Base-by-base conservation (phyloP, 2,888 invertebrate genomes). In the Podotricha telesiphe region DNA sequence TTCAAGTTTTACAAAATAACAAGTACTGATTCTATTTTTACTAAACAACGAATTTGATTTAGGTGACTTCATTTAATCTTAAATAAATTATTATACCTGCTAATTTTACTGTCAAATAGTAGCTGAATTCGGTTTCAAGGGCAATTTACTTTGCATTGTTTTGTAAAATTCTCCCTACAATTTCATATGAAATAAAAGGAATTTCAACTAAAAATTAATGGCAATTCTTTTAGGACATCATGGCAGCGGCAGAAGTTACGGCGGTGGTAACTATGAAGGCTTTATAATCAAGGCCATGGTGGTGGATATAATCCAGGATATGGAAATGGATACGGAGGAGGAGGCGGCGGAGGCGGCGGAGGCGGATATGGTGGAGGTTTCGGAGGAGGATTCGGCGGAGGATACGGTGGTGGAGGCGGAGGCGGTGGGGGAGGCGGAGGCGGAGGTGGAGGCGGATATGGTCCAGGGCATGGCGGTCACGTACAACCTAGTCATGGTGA, bases 361-460 rank as follows among this genome's bases (percentile, higher is more conserved):
- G 68, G 59, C 15, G 67, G 75, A n/a, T 64, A 71, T 19, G 73
- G 75, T 17, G 69, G 74, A 7, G 77, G 77, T 17, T 68, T 73
- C 22, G 75, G 76, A 11, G 62, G 69, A n/a, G 73, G 74, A n/a
- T 72, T 72, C 19, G 69, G 70, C 28, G 69, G 65, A 15, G 73
- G 75, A 40, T 71, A 71, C 15, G 71, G 70, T 7, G 20, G 63
- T 0, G 74, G 74, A 5, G 67, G 74, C 15, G 75, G 76, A 2
- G 73, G 75, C 6, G 74, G 75, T 8, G 74, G 75, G 11, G 75
- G 74, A 22, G 74, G 76, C 0, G 76, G 78, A 0, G 75, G 76
- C 0, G 76, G 75, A 10, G 75, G 76, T 6, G 70, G 76, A 8
- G 69, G 72, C 2, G 78, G 78, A 2, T 61, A 67, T 19, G 67